Base-by-base conservation (phyloP, 2,113 vertebrate species). In the Anhinga rufa region DNA sequence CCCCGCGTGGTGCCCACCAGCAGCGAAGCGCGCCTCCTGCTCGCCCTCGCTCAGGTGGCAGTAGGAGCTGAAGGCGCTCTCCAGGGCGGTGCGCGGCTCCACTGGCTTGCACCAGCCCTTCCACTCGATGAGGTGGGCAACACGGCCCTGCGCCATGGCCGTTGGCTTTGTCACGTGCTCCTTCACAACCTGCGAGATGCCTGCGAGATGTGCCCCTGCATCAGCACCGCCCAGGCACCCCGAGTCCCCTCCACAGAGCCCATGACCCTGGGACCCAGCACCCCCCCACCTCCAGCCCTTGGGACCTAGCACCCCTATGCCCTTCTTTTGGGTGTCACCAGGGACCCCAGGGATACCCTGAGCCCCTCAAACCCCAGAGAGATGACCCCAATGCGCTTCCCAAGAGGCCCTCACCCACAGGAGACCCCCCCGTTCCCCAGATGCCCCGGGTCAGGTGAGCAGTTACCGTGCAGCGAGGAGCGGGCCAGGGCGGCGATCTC, bases 151-250 rank as follows among this genome's bases (percentile, higher is more conserved):
- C 0, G 99, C 99, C 99, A 99, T 99, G 68, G 99, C 99, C 0
- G 99, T 99, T 2, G 99, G 99, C 97, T 99, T 99, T 1, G 99
- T 99, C 98, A 99, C 99, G 95, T 99, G 99, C 96, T 99, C 99
- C 98, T 99, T 99, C 92, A 99, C 99, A 90, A 99, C 99, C 98
- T 99, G 99, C 4, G 99, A 99, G 92, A 99, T 99, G 96, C 99
- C 99, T 99, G 36, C 10, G 6, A 68, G 72, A 76, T 9, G 40
- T 13, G 14, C 17, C 80, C 31, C 7, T 1, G 6, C 0, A 0
- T 97, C 74, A 97, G 78, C 54, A 46, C 13, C 29, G 12, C 10
- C 62, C 6, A 2, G 26, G 46, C n/a, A 31, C 14, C 19, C 10
- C 7, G 3, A 42, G 19, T 19, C 18, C 17, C n/a, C 65, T 62